These are phyloP conservation scores for Cyprinodon brontotheroides DNA, from an alignment of 2,113 vertebrate species.

Conservation along the genomic window DNA sequence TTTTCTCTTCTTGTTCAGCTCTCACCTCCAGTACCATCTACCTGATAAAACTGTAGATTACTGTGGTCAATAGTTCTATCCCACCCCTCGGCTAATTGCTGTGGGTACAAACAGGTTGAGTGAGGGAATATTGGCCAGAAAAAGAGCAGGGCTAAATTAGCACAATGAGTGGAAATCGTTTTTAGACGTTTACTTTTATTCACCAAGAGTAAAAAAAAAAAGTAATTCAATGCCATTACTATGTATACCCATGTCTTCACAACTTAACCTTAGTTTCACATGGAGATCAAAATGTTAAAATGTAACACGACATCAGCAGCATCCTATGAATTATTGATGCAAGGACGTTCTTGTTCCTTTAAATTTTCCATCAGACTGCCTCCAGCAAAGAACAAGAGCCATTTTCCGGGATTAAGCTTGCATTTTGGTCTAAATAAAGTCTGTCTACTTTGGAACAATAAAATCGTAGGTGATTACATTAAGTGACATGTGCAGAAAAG, in stretches of 20 bases:
- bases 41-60: background rate
- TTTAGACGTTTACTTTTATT: conserved; percentile 58
- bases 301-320: conserved; percentile 54
- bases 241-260: conserved; percentile 65
- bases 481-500: conserved; percentile 35
- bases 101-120: background rate
- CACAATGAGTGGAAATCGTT: conserved; percentile 51
- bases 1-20: background rate
- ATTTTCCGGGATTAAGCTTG: background rate
- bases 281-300: conserved; percentile 63
- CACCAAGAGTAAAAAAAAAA: conserved; percentile 52
- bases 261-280: conserved; percentile 48
- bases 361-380: conserved; percentile 15
- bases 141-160: conserved; percentile 23
- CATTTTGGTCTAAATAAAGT: background rate
- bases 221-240: conserved; percentile 69
- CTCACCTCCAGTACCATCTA: background rate
- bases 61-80: background rate
- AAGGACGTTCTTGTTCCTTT: background rate
- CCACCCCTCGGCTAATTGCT: background rate
- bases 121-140: background rate
- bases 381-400: background rate
- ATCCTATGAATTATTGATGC: conserved; percentile 72
- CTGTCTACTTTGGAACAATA: conserved; percentile 8
- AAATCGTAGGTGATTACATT: conserved; percentile 40